phyloP scores from a whole-genome alignment of 2,113 vertebrate genomes.

The Syngnathus scovelli region DNA sequence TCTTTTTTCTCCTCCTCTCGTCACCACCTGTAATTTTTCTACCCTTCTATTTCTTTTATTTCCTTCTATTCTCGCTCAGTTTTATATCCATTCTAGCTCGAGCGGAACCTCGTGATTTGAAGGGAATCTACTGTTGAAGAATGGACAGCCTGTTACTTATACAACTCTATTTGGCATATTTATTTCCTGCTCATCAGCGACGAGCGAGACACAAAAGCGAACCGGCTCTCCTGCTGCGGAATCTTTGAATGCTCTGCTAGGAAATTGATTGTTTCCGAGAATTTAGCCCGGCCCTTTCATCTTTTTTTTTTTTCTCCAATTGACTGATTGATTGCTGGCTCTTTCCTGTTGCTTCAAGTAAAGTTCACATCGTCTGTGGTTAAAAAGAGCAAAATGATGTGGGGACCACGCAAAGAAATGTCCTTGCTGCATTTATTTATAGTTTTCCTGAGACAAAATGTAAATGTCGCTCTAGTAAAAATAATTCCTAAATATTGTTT shows the following conservation, averaged over 20 bases:
- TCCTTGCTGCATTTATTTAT: no score
- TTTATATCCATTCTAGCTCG: no score
- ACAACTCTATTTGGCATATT: conserved; percentile 13
- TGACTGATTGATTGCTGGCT: conserved; percentile 17
- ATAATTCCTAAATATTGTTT: no score
- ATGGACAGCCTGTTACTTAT: no score
- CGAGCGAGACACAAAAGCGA: conserved; percentile 20
- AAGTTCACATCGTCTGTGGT: conserved; percentile 27
- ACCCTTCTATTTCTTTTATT: no score
- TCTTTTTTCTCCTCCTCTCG: no score
- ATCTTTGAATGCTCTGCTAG: conserved; percentile 25
- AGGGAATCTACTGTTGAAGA: no score
- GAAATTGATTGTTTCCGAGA: conserved; percentile 34
- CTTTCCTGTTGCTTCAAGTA: conserved; percentile 9
- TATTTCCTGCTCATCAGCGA: conserved; percentile 39
- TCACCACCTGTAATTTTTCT: no score
- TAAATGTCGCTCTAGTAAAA: no score
- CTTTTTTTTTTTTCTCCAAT: conserved; percentile 24
- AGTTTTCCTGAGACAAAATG: no score
- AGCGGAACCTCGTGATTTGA: no score
- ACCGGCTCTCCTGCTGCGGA: conserved; percentile 28
- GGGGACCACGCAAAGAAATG: neutral
- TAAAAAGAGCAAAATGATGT: neutral
- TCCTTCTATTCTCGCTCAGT: no score
- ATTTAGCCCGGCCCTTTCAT: neutral